Base-by-base conservation (phyloP, 2,888 invertebrate species). In the Portevinia maculata region DNA sequence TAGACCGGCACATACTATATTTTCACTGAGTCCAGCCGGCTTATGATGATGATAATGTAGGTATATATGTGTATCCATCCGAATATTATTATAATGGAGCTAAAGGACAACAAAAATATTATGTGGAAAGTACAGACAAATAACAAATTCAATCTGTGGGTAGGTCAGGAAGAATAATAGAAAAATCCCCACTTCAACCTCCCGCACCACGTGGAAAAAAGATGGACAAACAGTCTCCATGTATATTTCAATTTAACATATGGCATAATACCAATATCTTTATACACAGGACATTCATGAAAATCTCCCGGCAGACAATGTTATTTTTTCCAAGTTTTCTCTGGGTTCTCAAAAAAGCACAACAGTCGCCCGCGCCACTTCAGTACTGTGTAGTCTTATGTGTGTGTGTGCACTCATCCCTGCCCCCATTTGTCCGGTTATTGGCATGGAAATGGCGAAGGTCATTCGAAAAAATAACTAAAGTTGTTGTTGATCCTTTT, bases 131-230 rank as follows among this genome's bases (percentile, higher is more conserved):
- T 28, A 65, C 59, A 53, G 76, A 65, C 70, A 70, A 81, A 76
- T 48, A 81, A 81, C 70, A 81, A 70, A 71, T 70, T 60, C 21
- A 32, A 9, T 55, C 76, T 76, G 65, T 81, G 81, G 81, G 53
- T 81, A 81, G 81, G 81, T 81, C 81, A 81, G 81, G 76, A 30
- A 50, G 81, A 65, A 34, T 50, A 44, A 39, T 39, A 50, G 21
- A 46, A 53, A 52, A 70, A 59, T 59, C 59, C 50, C 13, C 11
- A 32, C 52, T 52, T 41, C 60, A 44, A 41, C 24, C 62, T 13
- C 15, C 6, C 52, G 11, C 21, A 32, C 37, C 55, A 37, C 34
- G 44, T 69, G 30, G 30, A 21, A 39, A n/a, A 44, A 55, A 34
- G 53, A 73, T 62, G 71, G 37, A 28, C 64, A 46, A 24, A 46